phyloP scores from a whole-genome alignment of 2,888 invertebrate genomes.

The Rhodophaea formosa region DNA sequence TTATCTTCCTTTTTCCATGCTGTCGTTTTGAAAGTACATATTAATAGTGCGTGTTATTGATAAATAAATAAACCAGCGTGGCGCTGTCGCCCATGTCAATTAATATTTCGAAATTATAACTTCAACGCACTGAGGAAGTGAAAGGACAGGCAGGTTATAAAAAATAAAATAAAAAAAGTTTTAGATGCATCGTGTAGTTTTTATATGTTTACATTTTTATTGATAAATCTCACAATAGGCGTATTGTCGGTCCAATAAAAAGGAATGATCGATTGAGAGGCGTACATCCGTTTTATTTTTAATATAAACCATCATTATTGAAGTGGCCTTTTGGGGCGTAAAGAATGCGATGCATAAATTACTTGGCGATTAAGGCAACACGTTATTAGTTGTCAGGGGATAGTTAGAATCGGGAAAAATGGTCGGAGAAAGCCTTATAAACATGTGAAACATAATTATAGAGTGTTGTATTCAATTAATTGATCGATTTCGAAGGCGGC shows the following conservation, averaged over 20 bases:
- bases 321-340: constrained; percentile 61
- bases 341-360: constrained; percentile 68
- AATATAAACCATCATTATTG: constrained; percentile 54
- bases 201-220: constrained; percentile 52
- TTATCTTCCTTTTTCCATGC: constrained; percentile 13
- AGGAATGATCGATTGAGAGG: constrained; percentile 63
- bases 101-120: constrained; percentile 18
- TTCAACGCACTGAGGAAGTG: constrained; percentile 18
- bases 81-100: constrained; percentile 18
- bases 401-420: constrained; percentile 50
- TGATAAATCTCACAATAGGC: constrained; percentile 52
- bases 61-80: constrained; percentile 19
- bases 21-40: constrained; percentile 19
- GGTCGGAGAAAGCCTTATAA: constrained; percentile 42
- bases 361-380: constrained; percentile 63
- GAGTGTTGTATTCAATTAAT: constrained; percentile 50
- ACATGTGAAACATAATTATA: constrained; percentile 49
- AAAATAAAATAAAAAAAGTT: constrained; percentile 5
- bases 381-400: constrained; percentile 60
- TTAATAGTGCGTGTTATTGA: constrained; percentile 18
- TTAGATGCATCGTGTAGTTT: constrained; percentile 24
- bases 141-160: constrained; percentile 12
- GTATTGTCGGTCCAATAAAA: constrained; percentile 54
- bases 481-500: constrained; percentile 50
- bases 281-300: constrained; percentile 53